A percentile compares a stretch with the other conserved stretches of the same genome.
Conservation (phyloP, 2,113 vertebrate genomes). For the Eulemur rufifrons region DNA sequence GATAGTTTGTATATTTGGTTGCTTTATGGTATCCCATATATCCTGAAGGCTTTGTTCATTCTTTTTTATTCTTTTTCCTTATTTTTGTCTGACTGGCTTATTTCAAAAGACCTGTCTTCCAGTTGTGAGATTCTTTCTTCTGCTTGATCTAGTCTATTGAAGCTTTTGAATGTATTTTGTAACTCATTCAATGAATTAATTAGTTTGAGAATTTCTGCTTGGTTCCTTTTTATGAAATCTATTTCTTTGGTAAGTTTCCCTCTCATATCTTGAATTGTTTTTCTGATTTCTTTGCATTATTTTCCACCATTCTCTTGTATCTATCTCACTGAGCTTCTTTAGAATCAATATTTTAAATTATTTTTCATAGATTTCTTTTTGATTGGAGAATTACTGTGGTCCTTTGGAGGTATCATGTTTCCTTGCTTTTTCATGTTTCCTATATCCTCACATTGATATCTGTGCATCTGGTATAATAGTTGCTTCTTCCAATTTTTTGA, state of each 20-base stretch:
- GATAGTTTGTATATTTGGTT: not conserved
- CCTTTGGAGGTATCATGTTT: not conserved
- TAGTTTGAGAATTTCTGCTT: not conserved
- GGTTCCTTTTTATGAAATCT: not conserved
- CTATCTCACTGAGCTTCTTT: not conserved
- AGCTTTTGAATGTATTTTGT: not conserved
- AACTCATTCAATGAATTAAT: not conserved
- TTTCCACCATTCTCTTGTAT: not conserved
- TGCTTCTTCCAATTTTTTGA: not conserved
- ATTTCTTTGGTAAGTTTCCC: not conserved
- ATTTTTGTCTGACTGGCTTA: not conserved
- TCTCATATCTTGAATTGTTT: not conserved
- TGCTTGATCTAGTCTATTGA: not conserved
- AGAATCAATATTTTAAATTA: not conserved
- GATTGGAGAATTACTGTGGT: not conserved
- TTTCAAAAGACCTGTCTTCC: not conserved
- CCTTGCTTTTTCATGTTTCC: not conserved
- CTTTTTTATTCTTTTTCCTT: not conserved
- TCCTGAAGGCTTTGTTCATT: not conserved
- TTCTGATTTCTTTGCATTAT: not conserved
- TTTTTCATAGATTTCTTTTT: not conserved
- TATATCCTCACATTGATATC: not conserved
- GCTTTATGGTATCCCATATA: not conserved
- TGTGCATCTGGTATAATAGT: not conserved
- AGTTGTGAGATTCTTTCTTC: not conserved